Percentiles rank a stretch among this genome's conserved stretches.
These are phyloP conservation scores for Suricata suricatta DNA, from an alignment of 2,113 vertebrate genomes.

Conservation along the genomic window DNA sequence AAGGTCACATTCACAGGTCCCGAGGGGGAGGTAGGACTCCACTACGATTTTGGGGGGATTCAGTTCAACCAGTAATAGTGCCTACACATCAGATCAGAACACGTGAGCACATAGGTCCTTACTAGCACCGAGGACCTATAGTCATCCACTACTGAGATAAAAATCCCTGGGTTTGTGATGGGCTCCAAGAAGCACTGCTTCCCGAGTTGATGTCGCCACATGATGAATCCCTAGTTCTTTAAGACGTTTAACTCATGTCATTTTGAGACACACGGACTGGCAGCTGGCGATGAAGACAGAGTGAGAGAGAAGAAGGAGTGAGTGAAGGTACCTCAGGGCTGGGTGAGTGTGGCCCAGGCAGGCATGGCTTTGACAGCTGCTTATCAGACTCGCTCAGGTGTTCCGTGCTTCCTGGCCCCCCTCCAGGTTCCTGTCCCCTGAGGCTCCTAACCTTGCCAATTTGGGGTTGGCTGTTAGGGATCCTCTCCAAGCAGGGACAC, in stretches of 20 bases:
- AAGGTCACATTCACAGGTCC: not conserved
- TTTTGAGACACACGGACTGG: not conserved
- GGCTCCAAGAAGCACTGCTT: not conserved
- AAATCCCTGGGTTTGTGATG: not conserved
- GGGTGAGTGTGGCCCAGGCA: not conserved
- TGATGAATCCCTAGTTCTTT: slow-evolving; percentile 30
- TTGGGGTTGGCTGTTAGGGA: not conserved
- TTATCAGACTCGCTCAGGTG: not conserved
- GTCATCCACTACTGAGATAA: not conserved
- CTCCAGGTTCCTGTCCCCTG: too few species aligned
- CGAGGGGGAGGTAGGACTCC: not conserved
- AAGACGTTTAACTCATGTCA: slow-evolving; percentile 14
- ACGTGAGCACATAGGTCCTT: not conserved
- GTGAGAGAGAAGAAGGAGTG: not conserved
- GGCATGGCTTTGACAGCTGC: not conserved
- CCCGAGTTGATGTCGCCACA: not conserved
- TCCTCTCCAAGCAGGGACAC: not conserved
- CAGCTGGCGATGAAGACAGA: slow-evolving; percentile 36
- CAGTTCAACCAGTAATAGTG: not conserved
- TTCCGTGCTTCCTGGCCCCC: rapidly evolving
- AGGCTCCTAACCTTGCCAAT: not conserved
- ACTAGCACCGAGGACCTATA: not conserved
- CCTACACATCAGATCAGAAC: not conserved
- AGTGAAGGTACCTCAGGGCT: not conserved
- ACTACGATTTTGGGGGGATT: too few species aligned